Evolutionary conservation across 2,797 vertebrate genomes (phyloP), one percentile per base, ranked within the genome.

Genomic region (Malacoraja senta): DNA sequence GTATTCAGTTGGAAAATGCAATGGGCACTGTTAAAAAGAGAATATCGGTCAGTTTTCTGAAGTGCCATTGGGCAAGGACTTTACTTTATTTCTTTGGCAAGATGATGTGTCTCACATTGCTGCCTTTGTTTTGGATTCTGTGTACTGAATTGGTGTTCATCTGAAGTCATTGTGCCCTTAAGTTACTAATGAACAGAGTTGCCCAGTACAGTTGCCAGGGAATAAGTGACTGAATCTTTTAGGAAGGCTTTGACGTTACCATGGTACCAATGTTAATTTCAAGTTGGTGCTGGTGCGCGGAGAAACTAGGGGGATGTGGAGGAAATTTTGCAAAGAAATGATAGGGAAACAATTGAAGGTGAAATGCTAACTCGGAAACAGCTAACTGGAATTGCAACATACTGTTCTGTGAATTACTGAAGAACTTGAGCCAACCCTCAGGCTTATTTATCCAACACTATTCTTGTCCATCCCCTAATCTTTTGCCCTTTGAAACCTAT

Each of bases 161-260:
- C 95, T 95, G 84, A 94, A 94, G 95, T 96, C 97, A 97, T 98
- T 99, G 98, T 98, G 97, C 97, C 95, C 77, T 95, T 93, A 96
- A 94, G 98, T 98, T 98, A 98, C 98, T 98, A 97, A 98, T 98
- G 98, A 98, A 98, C 97, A 97, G 96, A 92, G 95, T 95, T 96
- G 96, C 97, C 96, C 95, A 72, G 93, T 53, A 94, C 94, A 96
- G 97, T 97, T 96, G 95, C 95, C 95, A 95, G 95, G 95, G 94
- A 93, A 95, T 93, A 88, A 96, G 93, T 95, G 96, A 96, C 97
- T 96, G 97, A 96, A 95, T 95, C 96, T 95, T 97, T 96, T 94
- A 93, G 94, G 95, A 94, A 95, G 95, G 95, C 83, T 93, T 94
- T 95, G 93, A 92, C 93, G 97, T 96, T 96, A 95, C 97, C 94